These are phyloP conservation scores for Daboia siamensis DNA, from an alignment of 2,113 vertebrate genomes.

Conservation along the genomic window DNA sequence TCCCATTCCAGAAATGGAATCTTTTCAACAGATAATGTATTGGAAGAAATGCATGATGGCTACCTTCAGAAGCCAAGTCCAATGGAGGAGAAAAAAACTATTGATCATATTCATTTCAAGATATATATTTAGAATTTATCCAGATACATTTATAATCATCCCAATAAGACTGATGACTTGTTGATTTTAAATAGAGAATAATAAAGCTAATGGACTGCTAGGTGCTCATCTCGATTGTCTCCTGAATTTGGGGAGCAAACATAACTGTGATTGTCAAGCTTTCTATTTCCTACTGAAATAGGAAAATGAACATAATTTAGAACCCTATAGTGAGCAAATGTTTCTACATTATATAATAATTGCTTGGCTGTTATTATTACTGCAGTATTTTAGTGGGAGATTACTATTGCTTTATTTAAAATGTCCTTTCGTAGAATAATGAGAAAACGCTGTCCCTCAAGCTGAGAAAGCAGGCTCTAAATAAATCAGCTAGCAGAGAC, in stretches of 20 bases:
- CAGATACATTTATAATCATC: background rate
- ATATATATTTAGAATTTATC: background rate
- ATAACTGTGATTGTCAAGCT: background rate
- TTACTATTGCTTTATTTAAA: background rate
- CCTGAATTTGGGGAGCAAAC: background rate
- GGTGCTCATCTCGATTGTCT: background rate
- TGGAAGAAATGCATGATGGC: background rate
- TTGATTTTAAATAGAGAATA: background rate
- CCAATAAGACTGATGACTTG: background rate
- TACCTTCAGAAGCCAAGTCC: background rate
- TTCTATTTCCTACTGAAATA: background rate
- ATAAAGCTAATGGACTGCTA: background rate
- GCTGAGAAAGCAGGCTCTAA: background rate
- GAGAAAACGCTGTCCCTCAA: background rate
- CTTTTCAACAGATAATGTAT: background rate
- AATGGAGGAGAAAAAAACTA: background rate
- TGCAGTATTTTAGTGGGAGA: constrained; percentile 42
- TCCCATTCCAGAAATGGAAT: background rate
- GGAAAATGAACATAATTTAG: background rate
- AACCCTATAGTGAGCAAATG: background rate
- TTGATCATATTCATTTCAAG: background rate
- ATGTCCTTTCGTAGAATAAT: background rate
- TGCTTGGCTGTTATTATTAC: constrained; percentile 1
- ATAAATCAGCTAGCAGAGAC: background rate
- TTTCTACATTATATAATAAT: background rate